Evolutionary conservation across 2,888 invertebrate species (phyloP), one percentile per base, ranked within the genome.

Genomic region (Cerceris ruficornis): DNA sequence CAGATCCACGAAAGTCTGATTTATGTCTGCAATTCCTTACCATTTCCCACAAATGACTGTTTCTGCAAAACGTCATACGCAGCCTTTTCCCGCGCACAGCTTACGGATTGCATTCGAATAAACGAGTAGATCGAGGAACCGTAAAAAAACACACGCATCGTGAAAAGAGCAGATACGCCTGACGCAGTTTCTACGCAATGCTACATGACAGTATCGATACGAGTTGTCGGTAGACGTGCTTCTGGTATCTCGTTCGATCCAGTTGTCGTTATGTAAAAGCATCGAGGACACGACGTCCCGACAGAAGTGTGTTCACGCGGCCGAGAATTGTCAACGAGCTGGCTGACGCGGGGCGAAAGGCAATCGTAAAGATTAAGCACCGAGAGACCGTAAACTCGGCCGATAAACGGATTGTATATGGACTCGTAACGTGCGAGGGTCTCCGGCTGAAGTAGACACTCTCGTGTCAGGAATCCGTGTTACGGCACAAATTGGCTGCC

Each of bases 301-400:
- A 28, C 55, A 57, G 17, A n/a, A 17, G 55, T 17, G 55, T 9
- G 28, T 28, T 28, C 28, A 8, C 58, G 42, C 59, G 59, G 6
- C 5, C n/a, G 9, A 54, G 54, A 39, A 17, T 57, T 57, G 57
- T 50, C 50, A 50, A n/a, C 55, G 55, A 55, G 11, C 13, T 50
- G 6, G 17, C 60, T 6, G 28, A 59, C 59, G 50, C 57, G 55
- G 60, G 54, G 52, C 67, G 46, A 49, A 64, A 72, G 46, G 67
- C 69, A 74, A 73, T 77, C 77, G 77, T 77, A 77, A 71, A 80
- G 80, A 80, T 77, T 80, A 80, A 80, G 71, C 69, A 69, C 28
- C 69, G 43, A 39, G 52, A 17, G 65, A 14, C 49, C 65, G 61
- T 77, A 77, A 80, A 77, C 58, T 58, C 42, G 71, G 39, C 50